Evolutionary conservation across 2,888 invertebrate genomes (phyloP).

Genomic region (Eristalinus sepulchralis): DNA sequence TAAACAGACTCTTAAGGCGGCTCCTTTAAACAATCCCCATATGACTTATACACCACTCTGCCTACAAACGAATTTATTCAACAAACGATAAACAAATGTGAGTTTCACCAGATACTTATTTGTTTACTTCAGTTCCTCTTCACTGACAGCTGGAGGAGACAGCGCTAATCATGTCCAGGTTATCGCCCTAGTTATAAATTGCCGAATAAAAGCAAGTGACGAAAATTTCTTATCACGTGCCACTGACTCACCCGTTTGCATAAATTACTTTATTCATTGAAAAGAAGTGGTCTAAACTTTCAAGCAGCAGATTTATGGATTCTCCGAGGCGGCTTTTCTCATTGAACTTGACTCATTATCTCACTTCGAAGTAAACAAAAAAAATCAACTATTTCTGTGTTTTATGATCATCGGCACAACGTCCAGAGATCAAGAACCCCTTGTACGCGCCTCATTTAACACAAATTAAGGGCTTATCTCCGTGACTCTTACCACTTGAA

Average conservation of each 20-base stretch:
- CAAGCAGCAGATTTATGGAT: neutral
- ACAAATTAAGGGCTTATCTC: constrained; percentile 1
- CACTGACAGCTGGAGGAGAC: neutral
- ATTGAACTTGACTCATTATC: neutral
- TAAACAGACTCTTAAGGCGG: too few relatives aligned
- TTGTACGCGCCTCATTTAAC: neutral
- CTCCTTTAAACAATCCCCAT: neutral
- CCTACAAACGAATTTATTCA: neutral
- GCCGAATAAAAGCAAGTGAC: neutral
- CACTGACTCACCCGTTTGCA: constrained; percentile 7
- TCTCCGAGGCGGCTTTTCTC: neutral
- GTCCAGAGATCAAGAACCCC: neutral
- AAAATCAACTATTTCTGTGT: neutral
- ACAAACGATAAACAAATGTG: neutral
- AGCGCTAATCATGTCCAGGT: neutral
- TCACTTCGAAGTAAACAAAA: neutral
- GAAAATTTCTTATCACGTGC: constrained; percentile 7
- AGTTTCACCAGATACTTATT: neutral
- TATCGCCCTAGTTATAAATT: constrained; percentile 16
- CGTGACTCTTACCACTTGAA: constrained; percentile 8
- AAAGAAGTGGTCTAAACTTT: neutral
- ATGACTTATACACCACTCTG: neutral
- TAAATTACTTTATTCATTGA: neutral
- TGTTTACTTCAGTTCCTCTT: neutral
- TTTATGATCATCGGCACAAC: neutral